These are phyloP conservation scores for Mustelus asterias DNA, from an alignment of 2,113 vertebrate species.

Conservation along the genomic window DNA sequence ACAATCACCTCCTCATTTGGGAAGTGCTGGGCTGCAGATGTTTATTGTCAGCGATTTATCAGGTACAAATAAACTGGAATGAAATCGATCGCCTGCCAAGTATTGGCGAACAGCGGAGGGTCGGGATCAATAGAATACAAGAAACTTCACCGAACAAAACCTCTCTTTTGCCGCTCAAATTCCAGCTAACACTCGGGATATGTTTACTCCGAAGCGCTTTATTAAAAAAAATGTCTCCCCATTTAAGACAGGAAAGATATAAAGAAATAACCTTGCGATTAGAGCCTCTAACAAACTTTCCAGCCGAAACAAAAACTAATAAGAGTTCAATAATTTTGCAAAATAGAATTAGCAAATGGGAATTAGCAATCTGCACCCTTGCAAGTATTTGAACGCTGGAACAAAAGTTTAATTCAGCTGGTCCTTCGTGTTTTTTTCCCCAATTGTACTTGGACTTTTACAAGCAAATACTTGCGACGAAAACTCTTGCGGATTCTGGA, in stretches of 20 bases:
- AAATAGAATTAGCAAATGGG: background rate
- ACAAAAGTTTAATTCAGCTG: slow-evolving; percentile 10
- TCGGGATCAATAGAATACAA: slow-evolving; percentile 38
- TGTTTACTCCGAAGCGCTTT: background rate
- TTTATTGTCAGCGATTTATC: background rate
- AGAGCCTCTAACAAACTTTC: background rate
- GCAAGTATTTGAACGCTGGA: background rate
- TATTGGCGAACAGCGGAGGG: slow-evolving; percentile 42
- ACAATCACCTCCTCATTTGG: slow-evolving; percentile 32
- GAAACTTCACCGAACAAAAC: slow-evolving; percentile 19
- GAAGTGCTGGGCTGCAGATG: slow-evolving; percentile 23
- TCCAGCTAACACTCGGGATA: background rate
- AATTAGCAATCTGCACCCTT: too few species aligned
- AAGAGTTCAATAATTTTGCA: background rate
- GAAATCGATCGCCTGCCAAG: slow-evolving; percentile 36
- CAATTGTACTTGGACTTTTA: background rate
- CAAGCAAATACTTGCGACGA: background rate
- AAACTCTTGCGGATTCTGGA: background rate
- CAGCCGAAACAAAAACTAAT: background rate
- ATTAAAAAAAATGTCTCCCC: background rate
- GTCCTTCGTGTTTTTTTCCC: background rate
- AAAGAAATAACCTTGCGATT: background rate
- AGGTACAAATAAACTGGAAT: slow-evolving; percentile 31
- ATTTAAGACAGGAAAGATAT: background rate
- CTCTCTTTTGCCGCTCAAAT: background rate